These are phyloP conservation scores for Vireo altiloquus DNA, from an alignment of 2,113 vertebrate species.

Conservation along the genomic window DNA sequence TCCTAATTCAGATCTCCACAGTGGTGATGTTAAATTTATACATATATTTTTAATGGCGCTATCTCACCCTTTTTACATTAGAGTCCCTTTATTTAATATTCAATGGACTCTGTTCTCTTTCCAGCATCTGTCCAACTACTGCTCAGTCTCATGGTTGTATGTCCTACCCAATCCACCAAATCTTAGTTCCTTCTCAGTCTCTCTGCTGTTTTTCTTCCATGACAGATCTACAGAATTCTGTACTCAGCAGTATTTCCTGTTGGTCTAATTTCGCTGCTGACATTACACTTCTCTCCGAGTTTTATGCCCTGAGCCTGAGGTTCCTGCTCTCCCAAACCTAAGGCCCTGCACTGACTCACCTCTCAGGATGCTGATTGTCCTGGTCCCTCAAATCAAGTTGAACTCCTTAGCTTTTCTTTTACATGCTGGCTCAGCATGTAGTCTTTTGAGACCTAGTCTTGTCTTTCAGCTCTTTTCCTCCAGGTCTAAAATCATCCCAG, in stretches of 20 bases:
- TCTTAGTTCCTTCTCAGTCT: neutral
- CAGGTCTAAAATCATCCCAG: neutral
- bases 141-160: neutral
- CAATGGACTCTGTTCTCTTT: neutral
- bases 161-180: neutral
- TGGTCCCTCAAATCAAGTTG: neutral
- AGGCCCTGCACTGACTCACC: neutral
- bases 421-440: neutral
- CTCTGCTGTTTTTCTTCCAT: neutral
- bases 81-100: neutral
- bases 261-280: fast-evolving
- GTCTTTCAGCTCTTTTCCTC: neutral
- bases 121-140: neutral
- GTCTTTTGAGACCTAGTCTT: neutral
- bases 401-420: neutral
- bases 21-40: neutral
- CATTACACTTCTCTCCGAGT: neutral
- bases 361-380: neutral
- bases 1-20: neutral
- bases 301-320: neutral
- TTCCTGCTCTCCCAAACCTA: neutral
- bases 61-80: neutral
- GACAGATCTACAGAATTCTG: neutral
- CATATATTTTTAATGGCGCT: neutral
- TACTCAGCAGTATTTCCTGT: neutral